Percentiles rank a stretch among this genome's conserved stretches.
Conservation (phyloP, 2,888 invertebrate species). For the Eupithecia vulgata region DNA sequence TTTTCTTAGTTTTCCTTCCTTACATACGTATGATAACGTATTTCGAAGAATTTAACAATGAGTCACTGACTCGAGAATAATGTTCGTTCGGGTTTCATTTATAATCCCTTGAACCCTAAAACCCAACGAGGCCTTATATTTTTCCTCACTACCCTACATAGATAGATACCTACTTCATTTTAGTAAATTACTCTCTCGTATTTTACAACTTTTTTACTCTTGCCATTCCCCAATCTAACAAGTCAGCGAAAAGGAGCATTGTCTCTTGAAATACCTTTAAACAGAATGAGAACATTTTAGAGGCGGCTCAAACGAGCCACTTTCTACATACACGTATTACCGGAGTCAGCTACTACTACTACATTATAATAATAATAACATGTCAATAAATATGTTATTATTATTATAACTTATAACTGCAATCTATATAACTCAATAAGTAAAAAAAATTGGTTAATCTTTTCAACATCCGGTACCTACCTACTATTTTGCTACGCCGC, state of each 20-base stretch:
- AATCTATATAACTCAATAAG: no score
- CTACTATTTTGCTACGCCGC: no score
- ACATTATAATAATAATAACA: no score
- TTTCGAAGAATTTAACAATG: not conserved
- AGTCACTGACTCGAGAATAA: not conserved
- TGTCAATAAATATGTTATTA: not conserved
- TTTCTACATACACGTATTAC: not conserved
- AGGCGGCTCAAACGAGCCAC: conserved; percentile 4
- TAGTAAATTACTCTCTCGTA: conserved; percentile 24
- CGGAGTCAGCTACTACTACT: not conserved
- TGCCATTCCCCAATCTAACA: conserved; percentile 5
- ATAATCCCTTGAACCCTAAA: not conserved
- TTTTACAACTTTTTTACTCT: conserved; percentile 13
- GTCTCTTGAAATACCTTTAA: conserved; percentile 54
- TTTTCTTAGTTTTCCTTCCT: not conserved
- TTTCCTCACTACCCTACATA: conserved; percentile 23
- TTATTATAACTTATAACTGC: no score
- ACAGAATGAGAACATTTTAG: conserved; percentile 50
- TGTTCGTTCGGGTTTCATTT: not conserved
- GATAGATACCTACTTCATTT: conserved; percentile 25
- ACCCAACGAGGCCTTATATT: conserved; percentile 1
- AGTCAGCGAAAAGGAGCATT: conserved; percentile 2
- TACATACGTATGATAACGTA: no score
- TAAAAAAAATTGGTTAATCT: no score
- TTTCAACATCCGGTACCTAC: no score